Evolutionary conservation across 1,140 invertebrate genomes (phyloP), one percentile per base, ranked within the genome.

Genomic region (Phenacoccus solenopsis): DNA sequence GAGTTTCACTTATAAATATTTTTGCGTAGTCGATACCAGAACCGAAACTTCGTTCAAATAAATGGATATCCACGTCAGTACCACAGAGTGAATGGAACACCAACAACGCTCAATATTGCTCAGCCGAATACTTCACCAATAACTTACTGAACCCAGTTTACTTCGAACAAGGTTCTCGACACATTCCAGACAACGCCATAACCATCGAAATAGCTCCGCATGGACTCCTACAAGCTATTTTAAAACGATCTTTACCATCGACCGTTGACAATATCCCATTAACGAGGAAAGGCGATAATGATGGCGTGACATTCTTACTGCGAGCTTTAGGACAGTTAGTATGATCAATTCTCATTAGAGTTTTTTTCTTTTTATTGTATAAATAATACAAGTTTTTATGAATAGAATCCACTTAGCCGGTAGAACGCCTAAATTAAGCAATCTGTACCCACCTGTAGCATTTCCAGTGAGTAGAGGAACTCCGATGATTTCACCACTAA

Each of bases 171-270:
- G 88, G 88, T 0, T 80, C 90, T 0, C 80, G 82, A 12, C 80
- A 89, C 67, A 85, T 97, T 27, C 92, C 91, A 0, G 79, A 81
- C 57, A 88, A 95, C 77, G 88, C 93, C 20, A 81, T 96, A 68
- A 84, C 87, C 0, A 89, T 87, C 61, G 85, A 86, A 77, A 80
- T 85, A 49, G 82, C 82, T 20, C 83, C 70, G 76, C 85, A n/a
- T 76, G 86, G 59, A 82, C 84, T 75, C 78, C 83, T 96, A 9
- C 91, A 95, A 79, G 88, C 93, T 0, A 87, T 96, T 75, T 79
- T 96, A 0, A 90, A 90, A 72, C 82, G 92, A 73, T 86, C 84
- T 1, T 76, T 90, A 0, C 75, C 76, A 16, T 70, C 80, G 4
- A 78, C 78, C 3, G 84, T 86, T 73, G 79, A 82, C 0, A 90